These are phyloP conservation scores for Polyommatus icarus DNA, from an alignment of 2,888 invertebrate species.

Conservation along the genomic window DNA sequence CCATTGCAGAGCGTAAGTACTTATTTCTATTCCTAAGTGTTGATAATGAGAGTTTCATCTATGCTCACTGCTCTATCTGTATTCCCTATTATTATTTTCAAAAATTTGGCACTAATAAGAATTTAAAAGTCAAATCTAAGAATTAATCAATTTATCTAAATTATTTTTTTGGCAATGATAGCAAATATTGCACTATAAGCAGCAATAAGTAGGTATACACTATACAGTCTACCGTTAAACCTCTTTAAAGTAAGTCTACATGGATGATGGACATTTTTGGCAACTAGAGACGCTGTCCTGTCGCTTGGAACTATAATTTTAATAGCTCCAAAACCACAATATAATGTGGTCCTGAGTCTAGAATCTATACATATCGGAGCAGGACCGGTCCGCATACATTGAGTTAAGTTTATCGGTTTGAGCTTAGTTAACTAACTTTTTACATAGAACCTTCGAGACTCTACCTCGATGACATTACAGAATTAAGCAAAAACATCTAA, in stretches of 20 bases:
- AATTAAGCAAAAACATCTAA: not conserved
- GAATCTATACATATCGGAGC: not conserved
- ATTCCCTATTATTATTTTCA: not conserved
- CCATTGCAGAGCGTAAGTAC: not conserved
- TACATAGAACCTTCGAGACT: not conserved
- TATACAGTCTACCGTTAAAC: not conserved
- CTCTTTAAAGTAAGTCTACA: not conserved
- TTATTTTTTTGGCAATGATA: not conserved
- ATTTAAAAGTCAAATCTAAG: not conserved
- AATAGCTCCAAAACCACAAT: not conserved
- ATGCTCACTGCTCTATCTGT: conserved; percentile 15
- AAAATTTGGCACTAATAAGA: too few relatives aligned
- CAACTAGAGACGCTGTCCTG: not conserved
- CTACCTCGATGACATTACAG: not conserved
- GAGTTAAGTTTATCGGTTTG: not conserved
- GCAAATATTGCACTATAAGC: not conserved
- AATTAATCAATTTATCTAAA: not conserved
- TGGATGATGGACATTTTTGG: not conserved
- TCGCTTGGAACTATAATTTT: not conserved
- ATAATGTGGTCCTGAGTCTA: too few relatives aligned
- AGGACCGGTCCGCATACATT: not conserved
- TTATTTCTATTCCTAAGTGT: not conserved
- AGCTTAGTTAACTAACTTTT: not conserved
- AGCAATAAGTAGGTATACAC: not conserved
- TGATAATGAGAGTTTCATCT: not conserved